Evolutionary conservation across 1,140 invertebrate species (phyloP).

Genomic region (Pachyrhynchus sulphureomaculatus): DNA sequence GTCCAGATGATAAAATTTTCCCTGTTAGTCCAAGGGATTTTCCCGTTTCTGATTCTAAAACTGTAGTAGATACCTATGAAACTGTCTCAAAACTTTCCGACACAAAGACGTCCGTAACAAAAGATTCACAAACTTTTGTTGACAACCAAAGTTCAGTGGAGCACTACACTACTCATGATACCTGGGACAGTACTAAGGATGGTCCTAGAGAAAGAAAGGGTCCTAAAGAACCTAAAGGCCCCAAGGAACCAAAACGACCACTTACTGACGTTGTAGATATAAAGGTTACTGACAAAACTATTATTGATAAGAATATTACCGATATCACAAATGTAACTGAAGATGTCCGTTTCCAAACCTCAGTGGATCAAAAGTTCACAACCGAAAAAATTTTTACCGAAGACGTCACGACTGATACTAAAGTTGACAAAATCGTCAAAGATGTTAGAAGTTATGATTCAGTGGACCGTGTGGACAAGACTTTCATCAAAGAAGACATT

Average conservation of each 20-base stretch:
- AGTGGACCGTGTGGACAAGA: slow-evolving; percentile 31
- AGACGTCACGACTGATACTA: slow-evolving; percentile 11
- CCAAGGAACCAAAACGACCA: not conserved
- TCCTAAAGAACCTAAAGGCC: slow-evolving; percentile 10
- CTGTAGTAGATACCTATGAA: slow-evolving; percentile 35
- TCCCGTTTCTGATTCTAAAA: slow-evolving; percentile 28
- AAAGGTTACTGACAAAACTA: not conserved
- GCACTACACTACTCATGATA: slow-evolving; percentile 34
- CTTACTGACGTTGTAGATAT: not conserved
- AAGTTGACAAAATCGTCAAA: slow-evolving; percentile 11
- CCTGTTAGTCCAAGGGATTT: not conserved
- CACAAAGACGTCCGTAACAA: slow-evolving; percentile 37
- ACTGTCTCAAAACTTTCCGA: slow-evolving; percentile 33
- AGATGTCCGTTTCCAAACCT: slow-evolving; percentile 10
- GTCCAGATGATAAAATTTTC: not conserved
- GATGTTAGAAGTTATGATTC: slow-evolving; percentile 20
- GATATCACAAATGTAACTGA: slow-evolving; percentile 16
- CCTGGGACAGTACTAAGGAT: slow-evolving; percentile 30
- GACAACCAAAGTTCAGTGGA: slow-evolving; percentile 36
- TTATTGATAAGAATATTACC: slow-evolving; percentile 9
- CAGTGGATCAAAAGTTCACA: slow-evolving; percentile 31
- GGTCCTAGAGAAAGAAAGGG: slow-evolving; percentile 9
- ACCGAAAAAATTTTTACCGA: slow-evolving; percentile 15
- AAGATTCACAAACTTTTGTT: slow-evolving; percentile 41
- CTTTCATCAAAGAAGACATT: slow-evolving; percentile 42